A percentile compares a stretch with the other conserved stretches of the same genome.
Conservation (phyloP, 92 coral and sea anemone species). For the Bergia sp. region DNA sequence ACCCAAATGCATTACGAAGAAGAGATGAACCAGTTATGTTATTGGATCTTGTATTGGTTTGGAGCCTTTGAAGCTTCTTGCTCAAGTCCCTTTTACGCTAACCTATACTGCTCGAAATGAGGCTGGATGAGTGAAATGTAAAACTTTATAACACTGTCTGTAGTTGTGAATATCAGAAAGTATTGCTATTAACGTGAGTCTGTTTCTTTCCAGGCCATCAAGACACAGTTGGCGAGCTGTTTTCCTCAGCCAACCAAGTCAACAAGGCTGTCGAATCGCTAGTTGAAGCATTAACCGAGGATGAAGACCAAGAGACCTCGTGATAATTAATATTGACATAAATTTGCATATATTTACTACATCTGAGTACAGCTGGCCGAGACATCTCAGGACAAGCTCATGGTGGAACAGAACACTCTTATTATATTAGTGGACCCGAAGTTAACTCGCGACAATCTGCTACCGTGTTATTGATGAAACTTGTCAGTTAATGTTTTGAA, state of each 20-base stretch:
- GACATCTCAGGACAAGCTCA: neutral
- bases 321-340: neutral
- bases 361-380: neutral
- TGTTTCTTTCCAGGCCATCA: conserved; percentile 14
- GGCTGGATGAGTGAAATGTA: too few species aligned
- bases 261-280: conserved; percentile 86
- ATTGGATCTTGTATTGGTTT: too few species aligned
- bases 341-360: neutral
- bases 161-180: too few species aligned
- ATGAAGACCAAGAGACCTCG: conserved; percentile 27
- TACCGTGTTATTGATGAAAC: neutral
- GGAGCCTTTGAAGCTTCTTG: too few species aligned
- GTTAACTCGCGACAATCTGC: too few species aligned
- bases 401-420: neutral
- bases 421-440: too few species aligned
- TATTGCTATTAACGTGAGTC: neutral
- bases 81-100: too few species aligned
- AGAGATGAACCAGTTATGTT: too few species aligned
- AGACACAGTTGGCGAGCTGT: conserved; percentile 83
- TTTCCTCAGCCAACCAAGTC: conserved; percentile 84
- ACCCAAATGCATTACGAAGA: too few species aligned
- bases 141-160: too few species aligned
- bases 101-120: too few species aligned
- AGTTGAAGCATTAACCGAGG: conserved; percentile 78
- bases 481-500: too few species aligned